phyloP scores from a whole-genome alignment of 2,797 vertebrate genomes.

The Chlorospingus flavigularis region DNA sequence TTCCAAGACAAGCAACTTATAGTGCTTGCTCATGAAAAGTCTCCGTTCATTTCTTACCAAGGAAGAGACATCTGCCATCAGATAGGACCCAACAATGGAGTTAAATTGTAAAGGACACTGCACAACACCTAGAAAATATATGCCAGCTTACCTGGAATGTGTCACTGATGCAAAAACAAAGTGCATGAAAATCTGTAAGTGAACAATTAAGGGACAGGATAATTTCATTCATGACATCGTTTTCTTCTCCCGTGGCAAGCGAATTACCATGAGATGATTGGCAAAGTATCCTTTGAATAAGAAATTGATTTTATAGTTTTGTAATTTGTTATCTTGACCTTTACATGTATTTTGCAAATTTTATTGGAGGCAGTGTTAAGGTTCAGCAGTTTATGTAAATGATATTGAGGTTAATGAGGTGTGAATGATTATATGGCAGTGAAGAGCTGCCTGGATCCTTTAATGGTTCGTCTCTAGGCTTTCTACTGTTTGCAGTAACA shows the following conservation, averaged over 20 bases:
- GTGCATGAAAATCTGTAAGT: not conserved
- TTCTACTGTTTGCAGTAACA: not conserved
- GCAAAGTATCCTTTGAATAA: constrained; percentile 6
- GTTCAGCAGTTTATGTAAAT: constrained; percentile 37
- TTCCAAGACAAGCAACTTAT: not conserved
- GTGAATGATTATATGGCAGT: not conserved
- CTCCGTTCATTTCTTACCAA: not conserved
- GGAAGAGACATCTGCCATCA: not conserved
- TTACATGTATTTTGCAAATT: constrained; percentile 7
- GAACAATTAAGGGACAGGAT: not conserved
- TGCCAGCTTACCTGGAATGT: not conserved
- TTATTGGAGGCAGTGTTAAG: not conserved
- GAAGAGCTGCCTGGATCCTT: not conserved
- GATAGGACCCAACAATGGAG: not conserved
- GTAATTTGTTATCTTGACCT: constrained; percentile 52
- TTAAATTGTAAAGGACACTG: not conserved
- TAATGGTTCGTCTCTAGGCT: not conserved
- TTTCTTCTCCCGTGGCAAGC: not conserved
- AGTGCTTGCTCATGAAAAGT: not conserved
- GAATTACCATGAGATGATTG: constrained; percentile 24
- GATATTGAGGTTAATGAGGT: constrained; percentile 12
- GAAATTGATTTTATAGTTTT: constrained; percentile 14
- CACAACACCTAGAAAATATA: not conserved
- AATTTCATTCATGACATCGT: not conserved
- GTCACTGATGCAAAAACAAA: not conserved